A percentile compares a stretch with the other conserved stretches of the same genome.
These are phyloP conservation scores for Altica lythri DNA, from an alignment of 2,888 invertebrate genomes.

Conservation along the genomic window DNA sequence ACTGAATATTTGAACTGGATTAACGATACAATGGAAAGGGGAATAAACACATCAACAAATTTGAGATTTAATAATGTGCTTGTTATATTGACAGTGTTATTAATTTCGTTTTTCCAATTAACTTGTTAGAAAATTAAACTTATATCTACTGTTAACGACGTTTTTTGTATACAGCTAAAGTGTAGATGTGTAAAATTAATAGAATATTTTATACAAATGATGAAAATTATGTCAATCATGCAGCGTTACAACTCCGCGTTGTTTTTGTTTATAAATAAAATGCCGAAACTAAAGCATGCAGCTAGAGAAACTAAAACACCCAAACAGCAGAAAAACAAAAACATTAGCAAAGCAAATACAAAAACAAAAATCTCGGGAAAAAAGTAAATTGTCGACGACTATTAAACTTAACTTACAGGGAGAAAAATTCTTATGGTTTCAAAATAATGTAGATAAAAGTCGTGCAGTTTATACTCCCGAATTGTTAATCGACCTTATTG, in stretches of 20 bases:
- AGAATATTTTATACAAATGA: too few species aligned
- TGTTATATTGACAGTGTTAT: too few species aligned
- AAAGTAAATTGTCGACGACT: constrained; percentile 67
- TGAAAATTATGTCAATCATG: too few species aligned
- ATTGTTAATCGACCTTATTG: constrained; percentile 62
- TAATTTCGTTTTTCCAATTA: too few species aligned
- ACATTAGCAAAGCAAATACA: constrained; percentile 73
- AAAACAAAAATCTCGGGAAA: constrained; percentile 64
- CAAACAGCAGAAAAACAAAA: constrained; percentile 82
- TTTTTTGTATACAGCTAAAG: too few species aligned
- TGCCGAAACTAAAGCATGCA: constrained; percentile 61
- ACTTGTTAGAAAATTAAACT: too few species aligned
- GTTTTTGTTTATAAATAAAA: too few species aligned
- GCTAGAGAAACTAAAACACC: constrained; percentile 72
- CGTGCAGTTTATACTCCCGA: constrained; percentile 63
- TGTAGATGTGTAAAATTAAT: too few species aligned
- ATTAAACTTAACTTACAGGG: constrained; percentile 75
- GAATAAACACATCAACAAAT: too few species aligned
- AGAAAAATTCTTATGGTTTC: constrained; percentile 81
- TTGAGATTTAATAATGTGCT: too few species aligned
- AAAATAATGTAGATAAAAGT: constrained; percentile 65
- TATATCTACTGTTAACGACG: too few species aligned
- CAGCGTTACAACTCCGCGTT: too few species aligned
- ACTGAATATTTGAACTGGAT: constrained; percentile 33
- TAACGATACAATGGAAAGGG: constrained; percentile 5